Conservation (phyloP, 2,888 invertebrate species). For the Criorhina ranunculi region DNA sequence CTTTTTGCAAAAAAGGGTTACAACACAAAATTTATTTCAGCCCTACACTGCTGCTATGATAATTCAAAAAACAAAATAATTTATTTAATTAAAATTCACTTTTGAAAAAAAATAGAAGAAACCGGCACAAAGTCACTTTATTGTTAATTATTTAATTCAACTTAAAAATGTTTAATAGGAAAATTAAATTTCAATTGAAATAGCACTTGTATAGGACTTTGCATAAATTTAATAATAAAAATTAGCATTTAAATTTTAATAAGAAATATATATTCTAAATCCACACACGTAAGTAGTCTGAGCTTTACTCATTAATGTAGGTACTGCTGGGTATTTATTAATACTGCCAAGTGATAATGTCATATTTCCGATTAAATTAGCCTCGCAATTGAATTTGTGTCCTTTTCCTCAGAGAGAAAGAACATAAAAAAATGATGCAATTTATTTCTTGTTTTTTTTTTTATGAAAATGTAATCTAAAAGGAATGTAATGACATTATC, state of each 20-base stretch:
- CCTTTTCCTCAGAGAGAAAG: constrained; percentile 13
- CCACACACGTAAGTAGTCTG: neutral
- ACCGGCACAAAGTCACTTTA: constrained; percentile 11
- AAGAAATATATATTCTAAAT: neutral
- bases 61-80: neutral
- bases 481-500: constrained; percentile 73
- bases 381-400: constrained; percentile 18
- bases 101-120: neutral
- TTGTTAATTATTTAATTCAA: constrained; percentile 5
- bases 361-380: constrained; percentile 14
- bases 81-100: neutral
- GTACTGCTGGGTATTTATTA: constrained; percentile 7
- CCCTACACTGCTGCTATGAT: too few relatives aligned
- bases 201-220: constrained; percentile 25
- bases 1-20: too few relatives aligned
- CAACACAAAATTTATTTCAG: too few relatives aligned
- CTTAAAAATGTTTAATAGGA: neutral
- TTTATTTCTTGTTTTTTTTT: constrained; percentile 41
- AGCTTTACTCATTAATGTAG: constrained; percentile 2
- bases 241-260: constrained; percentile 16
- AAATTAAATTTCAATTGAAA: constrained; percentile 32
- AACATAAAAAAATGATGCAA: constrained; percentile 35
- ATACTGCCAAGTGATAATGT: constrained; percentile 31
- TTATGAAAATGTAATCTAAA: constrained; percentile 31
- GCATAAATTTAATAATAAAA: constrained; percentile 44